phyloP scores from a whole-genome alignment of 2,113 vertebrate genomes.

The Rhodinocichla rosea region DNA sequence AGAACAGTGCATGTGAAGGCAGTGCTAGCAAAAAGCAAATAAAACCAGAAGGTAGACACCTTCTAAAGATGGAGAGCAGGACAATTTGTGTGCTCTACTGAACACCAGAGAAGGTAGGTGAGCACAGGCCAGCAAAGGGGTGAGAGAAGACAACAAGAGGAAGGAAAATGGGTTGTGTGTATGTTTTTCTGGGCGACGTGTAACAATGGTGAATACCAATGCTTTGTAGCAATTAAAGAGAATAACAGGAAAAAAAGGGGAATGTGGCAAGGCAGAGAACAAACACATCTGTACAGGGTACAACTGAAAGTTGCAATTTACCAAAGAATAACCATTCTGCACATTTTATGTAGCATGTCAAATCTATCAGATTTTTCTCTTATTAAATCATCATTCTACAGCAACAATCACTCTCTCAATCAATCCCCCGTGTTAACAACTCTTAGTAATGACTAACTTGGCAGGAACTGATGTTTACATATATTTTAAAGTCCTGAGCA shows the following conservation, averaged over 20 bases:
- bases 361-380: slow-evolving; percentile 63
- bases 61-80: neutral
- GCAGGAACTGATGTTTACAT: slow-evolving; percentile 48
- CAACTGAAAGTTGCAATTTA: slow-evolving; percentile 56
- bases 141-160: neutral
- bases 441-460: slow-evolving; percentile 60
- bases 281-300: slow-evolving; percentile 14
- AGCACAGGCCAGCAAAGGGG: neutral
- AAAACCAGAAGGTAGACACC: neutral
- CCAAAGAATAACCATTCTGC: slow-evolving; percentile 40
- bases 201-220: neutral
- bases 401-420: slow-evolving; percentile 59
- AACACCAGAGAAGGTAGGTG: neutral
- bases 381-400: slow-evolving; percentile 67
- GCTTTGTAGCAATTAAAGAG: neutral
- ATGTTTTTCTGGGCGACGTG: neutral
- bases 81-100: neutral
- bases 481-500: slow-evolving; percentile 40
- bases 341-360: slow-evolving; percentile 61
- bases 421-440: slow-evolving; percentile 48
- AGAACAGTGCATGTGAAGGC: neutral
- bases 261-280: neutral
- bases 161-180: neutral
- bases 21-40: neutral
- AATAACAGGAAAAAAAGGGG: neutral